Percentiles rank a stretch among this genome's conserved stretches.
Conservation (phyloP, 2,888 invertebrate genomes). For the Melangyna quadrimaculata region DNA sequence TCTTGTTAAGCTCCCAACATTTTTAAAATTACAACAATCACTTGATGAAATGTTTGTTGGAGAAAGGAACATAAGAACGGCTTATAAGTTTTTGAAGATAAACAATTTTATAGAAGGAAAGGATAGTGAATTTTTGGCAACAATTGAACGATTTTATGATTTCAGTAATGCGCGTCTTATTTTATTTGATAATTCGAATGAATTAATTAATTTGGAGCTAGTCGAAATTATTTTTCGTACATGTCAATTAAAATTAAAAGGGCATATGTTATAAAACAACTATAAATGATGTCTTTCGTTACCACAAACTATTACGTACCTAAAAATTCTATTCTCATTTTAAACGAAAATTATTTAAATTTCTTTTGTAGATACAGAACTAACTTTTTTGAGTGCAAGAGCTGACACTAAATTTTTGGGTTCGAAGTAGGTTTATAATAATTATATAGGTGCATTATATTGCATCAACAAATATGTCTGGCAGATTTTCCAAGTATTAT, state of each 20-base stretch:
- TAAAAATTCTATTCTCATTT: too few relatives aligned
- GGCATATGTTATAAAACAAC: background rate
- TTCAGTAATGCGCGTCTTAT: background rate
- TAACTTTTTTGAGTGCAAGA: too few relatives aligned
- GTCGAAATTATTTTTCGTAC: slow-evolving; percentile 31
- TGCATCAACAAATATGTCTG: too few relatives aligned
- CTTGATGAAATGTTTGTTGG: background rate
- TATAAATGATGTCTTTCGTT: background rate
- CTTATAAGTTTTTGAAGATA: slow-evolving; percentile 1
- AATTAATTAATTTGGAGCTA: slow-evolving; percentile 24
- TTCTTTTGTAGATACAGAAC: too few relatives aligned
- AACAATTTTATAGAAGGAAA: background rate
- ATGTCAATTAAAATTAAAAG: background rate
- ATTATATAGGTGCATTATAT: too few relatives aligned
- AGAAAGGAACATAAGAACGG: background rate
- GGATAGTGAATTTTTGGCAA: background rate
- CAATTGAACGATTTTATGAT: background rate
- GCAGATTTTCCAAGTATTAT: too few relatives aligned
- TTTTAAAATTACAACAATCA: background rate
- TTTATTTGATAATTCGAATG: background rate
- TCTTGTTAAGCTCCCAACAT: background rate
- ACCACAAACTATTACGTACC: background rate
- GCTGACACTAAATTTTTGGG: too few relatives aligned
- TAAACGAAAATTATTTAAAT: too few relatives aligned
- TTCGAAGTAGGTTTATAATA: too few relatives aligned